These are phyloP conservation scores for Manis pentadactyla DNA, from an alignment of 2,797 vertebrate species.

Conservation along the genomic window DNA sequence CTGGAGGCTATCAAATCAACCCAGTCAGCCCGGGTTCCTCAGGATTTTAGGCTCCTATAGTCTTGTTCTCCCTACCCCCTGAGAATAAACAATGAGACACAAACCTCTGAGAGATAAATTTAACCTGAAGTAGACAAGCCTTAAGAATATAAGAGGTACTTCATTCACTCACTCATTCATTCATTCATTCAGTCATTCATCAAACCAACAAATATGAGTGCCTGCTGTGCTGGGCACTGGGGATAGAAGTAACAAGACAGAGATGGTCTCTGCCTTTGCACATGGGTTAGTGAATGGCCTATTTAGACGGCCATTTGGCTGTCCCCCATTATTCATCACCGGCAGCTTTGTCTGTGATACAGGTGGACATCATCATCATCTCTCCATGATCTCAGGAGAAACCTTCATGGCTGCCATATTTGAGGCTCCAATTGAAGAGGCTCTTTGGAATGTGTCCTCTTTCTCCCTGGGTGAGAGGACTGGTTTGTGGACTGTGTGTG, in stretches of 20 bases:
- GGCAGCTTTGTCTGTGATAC: not conserved
- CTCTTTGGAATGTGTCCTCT: not conserved
- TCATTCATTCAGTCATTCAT: not conserved
- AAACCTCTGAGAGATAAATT: not conserved
- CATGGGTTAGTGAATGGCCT: not conserved
- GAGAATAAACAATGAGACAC: not conserved
- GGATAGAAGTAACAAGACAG: not conserved
- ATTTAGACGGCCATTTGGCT: not conserved
- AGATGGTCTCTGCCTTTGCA: not conserved
- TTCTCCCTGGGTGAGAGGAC: not conserved
- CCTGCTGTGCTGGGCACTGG: not conserved
- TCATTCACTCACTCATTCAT: not conserved
- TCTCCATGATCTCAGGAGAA: not conserved
- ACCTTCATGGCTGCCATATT: not conserved
- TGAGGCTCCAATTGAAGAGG: not conserved
- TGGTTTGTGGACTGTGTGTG: not conserved
- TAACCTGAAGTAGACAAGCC: not conserved
- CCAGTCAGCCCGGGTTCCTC: not conserved
- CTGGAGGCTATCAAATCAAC: not conserved
- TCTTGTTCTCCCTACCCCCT: not conserved
- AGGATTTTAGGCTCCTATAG: not conserved
- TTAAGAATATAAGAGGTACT: not conserved
- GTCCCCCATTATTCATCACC: not conserved
- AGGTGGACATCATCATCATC: not conserved
- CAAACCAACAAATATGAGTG: not conserved